Percentiles rank a stretch among this genome's conserved stretches.
These are phyloP conservation scores for Hystrix cristata DNA, from an alignment of 2,113 vertebrate species.

Conservation along the genomic window DNA sequence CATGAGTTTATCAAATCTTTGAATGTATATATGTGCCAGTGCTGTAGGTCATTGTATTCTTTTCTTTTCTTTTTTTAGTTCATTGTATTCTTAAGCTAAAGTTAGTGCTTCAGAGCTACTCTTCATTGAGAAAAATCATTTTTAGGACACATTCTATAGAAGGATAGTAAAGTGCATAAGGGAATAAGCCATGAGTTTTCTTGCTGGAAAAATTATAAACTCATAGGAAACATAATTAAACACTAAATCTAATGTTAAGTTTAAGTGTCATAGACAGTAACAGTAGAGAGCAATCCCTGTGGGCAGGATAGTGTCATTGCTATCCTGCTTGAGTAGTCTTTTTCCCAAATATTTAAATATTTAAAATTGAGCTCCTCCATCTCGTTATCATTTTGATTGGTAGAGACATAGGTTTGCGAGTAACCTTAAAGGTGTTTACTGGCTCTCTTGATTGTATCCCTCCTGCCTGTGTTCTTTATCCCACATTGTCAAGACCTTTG, in stretches of 20 bases:
- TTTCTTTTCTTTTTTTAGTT: not conserved
- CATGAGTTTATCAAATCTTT: not conserved
- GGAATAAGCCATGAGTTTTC: not conserved
- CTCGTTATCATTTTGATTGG: not conserved
- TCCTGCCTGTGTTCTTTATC: not conserved
- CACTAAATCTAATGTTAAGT: not conserved
- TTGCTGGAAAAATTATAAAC: not conserved
- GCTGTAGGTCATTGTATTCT: not conserved
- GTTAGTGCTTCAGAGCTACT: not conserved
- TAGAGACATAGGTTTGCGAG: not conserved
- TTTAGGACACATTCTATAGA: not conserved
- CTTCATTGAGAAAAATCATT: not conserved
- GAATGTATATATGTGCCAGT: not conserved
- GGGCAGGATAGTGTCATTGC: not conserved
- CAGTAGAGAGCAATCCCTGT: not conserved
- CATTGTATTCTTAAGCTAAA: not conserved
- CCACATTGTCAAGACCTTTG: not conserved
- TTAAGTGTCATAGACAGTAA: not conserved
- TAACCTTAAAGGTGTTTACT: not conserved
- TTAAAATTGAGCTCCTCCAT: not conserved
- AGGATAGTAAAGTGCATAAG: not conserved
- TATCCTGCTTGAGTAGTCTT: not conserved
- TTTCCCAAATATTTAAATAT: not conserved
- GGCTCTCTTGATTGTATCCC: not conserved
- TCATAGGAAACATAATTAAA: constrained; percentile 13